These are phyloP conservation scores for Colletes latitarsis DNA, from an alignment of 1,140 invertebrate genomes.

Conservation along the genomic window DNA sequence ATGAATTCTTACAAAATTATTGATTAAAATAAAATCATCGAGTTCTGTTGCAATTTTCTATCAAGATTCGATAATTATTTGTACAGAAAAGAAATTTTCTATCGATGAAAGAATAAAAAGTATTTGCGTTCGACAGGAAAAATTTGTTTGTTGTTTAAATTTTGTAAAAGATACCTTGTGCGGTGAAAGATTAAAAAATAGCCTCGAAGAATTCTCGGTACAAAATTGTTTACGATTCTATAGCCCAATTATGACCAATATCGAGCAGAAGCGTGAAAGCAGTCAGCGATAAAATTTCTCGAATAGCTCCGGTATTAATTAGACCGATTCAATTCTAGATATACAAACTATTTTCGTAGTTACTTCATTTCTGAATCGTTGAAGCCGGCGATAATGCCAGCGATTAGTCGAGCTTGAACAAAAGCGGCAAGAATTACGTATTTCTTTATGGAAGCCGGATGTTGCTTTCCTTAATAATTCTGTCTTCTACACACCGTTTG, in stretches of 20 bases:
- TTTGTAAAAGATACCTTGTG: no score
- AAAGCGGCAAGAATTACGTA: slow-evolving; percentile 34
- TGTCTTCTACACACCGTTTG: slow-evolving; percentile 32
- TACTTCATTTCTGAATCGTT: slow-evolving; percentile 46
- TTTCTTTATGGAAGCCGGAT: slow-evolving; percentile 44
- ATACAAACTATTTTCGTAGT: slow-evolving; percentile 44
- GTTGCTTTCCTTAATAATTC: slow-evolving; percentile 46
- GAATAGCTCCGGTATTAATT: slow-evolving; percentile 30
- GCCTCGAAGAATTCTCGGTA: background rate
- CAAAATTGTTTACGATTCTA: background rate
- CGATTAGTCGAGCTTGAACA: slow-evolving; percentile 50
- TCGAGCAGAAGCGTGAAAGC: slow-evolving; percentile 30
- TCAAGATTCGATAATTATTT: no score
- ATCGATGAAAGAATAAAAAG: no score
- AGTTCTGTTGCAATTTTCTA: no score
- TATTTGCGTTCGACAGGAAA: no score
- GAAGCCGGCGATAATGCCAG: slow-evolving; percentile 38
- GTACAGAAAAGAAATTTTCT: no score
- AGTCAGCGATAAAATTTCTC: slow-evolving; percentile 44
- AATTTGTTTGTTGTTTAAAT: no score
- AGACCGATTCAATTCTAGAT: slow-evolving; percentile 45
- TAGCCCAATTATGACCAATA: slow-evolving; percentile 38
- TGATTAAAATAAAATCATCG: no score
- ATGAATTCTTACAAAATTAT: no score
- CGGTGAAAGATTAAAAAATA: background rate